Percentiles rank a stretch among this genome's conserved stretches.
phyloP scores from a whole-genome alignment of 2,888 invertebrate genomes.

The Limnephilus marmoratus region DNA sequence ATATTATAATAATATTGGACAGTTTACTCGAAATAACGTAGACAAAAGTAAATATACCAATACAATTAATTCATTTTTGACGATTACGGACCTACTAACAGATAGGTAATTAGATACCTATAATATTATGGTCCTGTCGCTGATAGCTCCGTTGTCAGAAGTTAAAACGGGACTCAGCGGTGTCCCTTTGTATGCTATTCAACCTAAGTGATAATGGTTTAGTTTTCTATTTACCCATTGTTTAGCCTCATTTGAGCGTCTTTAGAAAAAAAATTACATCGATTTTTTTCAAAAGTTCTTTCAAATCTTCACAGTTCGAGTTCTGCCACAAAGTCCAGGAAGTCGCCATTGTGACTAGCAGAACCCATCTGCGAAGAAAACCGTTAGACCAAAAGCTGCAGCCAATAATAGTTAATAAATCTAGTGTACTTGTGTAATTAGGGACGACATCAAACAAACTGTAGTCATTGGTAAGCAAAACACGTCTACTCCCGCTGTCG shows the following conservation, averaged over 20 bases:
- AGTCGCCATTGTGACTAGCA: not conserved
- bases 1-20: too few species aligned
- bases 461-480: not conserved
- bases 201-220: not conserved
- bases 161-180: not conserved
- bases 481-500: not conserved
- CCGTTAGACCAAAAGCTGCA: not conserved
- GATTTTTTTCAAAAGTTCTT: not conserved
- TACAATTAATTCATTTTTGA: too few species aligned
- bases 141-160: not conserved
- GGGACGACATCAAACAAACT: not conserved
- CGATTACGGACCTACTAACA: too few species aligned
- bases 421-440: not conserved
- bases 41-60: too few species aligned
- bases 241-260: not conserved
- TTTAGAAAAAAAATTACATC: not conserved
- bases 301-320: not conserved
- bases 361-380: not conserved
- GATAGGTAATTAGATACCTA: too few species aligned
- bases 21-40: too few species aligned
- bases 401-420: not conserved
- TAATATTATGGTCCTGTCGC: too few species aligned
- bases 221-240: not conserved
- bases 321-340: not conserved
- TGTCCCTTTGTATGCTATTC: not conserved